Conservation (phyloP, 2,797 vertebrate genomes). For the Babyrousa celebensis region DNA sequence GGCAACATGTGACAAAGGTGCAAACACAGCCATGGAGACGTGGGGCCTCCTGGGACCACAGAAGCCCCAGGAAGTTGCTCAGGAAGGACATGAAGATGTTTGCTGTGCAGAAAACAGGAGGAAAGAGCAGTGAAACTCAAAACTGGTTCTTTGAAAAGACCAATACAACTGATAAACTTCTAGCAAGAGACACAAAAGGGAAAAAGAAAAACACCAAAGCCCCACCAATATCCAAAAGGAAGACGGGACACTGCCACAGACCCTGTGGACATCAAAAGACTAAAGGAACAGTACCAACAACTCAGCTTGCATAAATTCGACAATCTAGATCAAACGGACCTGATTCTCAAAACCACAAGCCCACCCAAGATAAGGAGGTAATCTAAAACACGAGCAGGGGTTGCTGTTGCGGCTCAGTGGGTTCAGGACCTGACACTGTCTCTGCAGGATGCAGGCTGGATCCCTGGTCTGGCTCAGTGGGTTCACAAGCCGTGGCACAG, state of each 20-base stretch:
- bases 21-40: background rate
- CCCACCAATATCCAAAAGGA: background rate
- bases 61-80: background rate
- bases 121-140: background rate
- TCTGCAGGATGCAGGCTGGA: too few relatives aligned
- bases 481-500: too few relatives aligned
- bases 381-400: background rate
- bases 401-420: too few relatives aligned
- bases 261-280: background rate
- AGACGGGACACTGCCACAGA: background rate
- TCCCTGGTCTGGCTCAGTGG: too few relatives aligned
- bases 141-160: background rate
- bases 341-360: too few relatives aligned
- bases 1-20: background rate
- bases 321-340: background rate
- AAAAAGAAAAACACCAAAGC: background rate
- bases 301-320: fast-evolving
- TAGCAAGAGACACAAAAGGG: background rate
- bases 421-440: too few relatives aligned
- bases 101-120: too few relatives aligned
- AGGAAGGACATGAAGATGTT: background rate
- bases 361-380: fast-evolving
- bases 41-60: too few relatives aligned
- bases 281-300: fast-evolving
- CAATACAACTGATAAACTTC: background rate